Conservation (phyloP, 2,113 vertebrate species). For the Pionites leucogaster region DNA sequence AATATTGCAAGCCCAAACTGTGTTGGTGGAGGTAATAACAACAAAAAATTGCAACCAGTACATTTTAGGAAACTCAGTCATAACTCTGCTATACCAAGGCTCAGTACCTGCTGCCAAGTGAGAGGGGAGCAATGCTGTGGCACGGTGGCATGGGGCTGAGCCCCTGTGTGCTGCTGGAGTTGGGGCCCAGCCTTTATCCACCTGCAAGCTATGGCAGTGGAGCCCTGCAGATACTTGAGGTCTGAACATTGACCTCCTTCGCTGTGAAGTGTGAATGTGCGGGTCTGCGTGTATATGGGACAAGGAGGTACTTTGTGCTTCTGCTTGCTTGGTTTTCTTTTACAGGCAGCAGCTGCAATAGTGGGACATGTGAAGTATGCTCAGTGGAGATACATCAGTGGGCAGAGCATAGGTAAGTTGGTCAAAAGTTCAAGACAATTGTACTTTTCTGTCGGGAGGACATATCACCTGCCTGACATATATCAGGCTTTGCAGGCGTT, state of each 20-base stretch:
- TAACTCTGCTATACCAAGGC: accelerated
- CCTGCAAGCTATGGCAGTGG: accelerated
- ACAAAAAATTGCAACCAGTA: not conserved
- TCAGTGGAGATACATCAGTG: accelerated
- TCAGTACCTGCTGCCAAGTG: accelerated
- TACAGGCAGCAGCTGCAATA: not conserved
- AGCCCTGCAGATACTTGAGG: not conserved
- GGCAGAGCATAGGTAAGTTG: not conserved
- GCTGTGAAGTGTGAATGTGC: accelerated
- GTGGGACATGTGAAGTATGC: accelerated
- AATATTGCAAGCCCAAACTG: conserved; percentile 53
- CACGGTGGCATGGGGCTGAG: not conserved
- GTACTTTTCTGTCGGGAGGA: not conserved
- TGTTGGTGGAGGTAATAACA: conserved; percentile 48
- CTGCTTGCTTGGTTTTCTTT: not conserved
- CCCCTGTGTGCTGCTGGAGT: not conserved
- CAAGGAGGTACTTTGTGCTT: not conserved
- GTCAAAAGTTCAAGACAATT: not conserved
- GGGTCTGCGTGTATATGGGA: accelerated
- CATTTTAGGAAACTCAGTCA: not conserved
- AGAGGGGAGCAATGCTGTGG: not conserved
- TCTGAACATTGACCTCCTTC: not conserved
- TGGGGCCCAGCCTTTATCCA: not conserved
- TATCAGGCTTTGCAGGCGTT: not conserved
- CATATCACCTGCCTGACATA: not conserved